Evolutionary conservation across 2,888 invertebrate genomes (phyloP), one percentile per base, ranked within the genome.

Genomic region (Acrobasis consociella): DNA sequence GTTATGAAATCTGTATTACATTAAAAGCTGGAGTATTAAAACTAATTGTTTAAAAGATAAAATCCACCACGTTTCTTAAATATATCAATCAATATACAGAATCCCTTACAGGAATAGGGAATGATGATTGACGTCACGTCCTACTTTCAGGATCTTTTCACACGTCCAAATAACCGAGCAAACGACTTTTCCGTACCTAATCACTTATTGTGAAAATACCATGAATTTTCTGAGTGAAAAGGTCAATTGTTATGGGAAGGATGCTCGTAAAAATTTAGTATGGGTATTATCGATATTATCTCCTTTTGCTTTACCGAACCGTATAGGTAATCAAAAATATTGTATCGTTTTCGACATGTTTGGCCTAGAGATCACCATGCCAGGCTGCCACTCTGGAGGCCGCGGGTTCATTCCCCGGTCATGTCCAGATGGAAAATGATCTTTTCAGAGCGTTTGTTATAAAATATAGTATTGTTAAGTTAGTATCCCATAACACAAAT

Each of bases 151-250:
- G 8, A 56, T 5, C 16, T 39, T 39, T 39, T 9, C 17, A 42
- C 39, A 15, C 56, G 9, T 17, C 17, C 17, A 42, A 56, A 46
- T 17, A 42, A 11, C 56, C 22, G 13, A 11, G 13, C 39, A 39
- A 55, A 56, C 11, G 42, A 22, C 15, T 46, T 16, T 9, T 17
- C 56, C 42, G 17, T 56, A n/a, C n/a, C n/a, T n/a, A 56, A 56
- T 56, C 39, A 56, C 42, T 39, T 56, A 13, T 10, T 10, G 22
- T 15, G 42, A 46, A 56, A 56, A 52, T 1, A 16, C 39, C 16
- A 39, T 55, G 55, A 55, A 55, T 39, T 55, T 55, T 55, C 16
- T 55, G 39, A 39, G 16, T 39, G 55, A 55, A 55, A 55, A 55
- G 53, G 55, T 55, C 38, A 39, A 39, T 53, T 53, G 37, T 37